Conservation (phyloP, 2,113 vertebrate species). For the Chloroceryle aenea region DNA sequence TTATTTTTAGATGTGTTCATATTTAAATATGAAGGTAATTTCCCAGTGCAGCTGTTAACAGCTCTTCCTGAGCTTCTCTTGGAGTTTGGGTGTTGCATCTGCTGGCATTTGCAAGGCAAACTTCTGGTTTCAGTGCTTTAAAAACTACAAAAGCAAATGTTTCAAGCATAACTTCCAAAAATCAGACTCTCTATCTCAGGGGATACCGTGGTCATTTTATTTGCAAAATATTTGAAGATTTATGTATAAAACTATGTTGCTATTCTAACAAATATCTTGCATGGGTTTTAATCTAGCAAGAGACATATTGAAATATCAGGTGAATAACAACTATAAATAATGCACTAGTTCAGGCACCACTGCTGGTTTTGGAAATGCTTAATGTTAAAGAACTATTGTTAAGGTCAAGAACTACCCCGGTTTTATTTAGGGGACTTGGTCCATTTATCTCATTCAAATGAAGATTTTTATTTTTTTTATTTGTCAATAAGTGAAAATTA, state of each 20-base stretch:
- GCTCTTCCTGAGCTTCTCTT: slow-evolving; percentile 35
- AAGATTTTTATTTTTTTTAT: background rate
- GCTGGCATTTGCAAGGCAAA: slow-evolving; percentile 39
- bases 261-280: background rate
- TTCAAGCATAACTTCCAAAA: background rate
- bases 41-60: slow-evolving; percentile 56
- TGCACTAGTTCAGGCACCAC: background rate
- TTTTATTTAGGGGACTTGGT: background rate
- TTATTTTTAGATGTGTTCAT: slow-evolving; percentile 37
- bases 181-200: background rate
- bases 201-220: background rate
- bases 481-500: background rate
- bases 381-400: background rate
- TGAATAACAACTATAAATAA: background rate
- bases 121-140: background rate
- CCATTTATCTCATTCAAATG: background rate
- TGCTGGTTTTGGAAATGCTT: background rate
- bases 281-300: background rate
- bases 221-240: background rate
- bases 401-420: slow-evolving; percentile 15
- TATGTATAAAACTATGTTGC: background rate
- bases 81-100: slow-evolving; percentile 29
- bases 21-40: slow-evolving; percentile 51
- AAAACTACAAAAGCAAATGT: slow-evolving; percentile 21
- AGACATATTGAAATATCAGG: background rate